Percentiles rank a stretch among this genome's conserved stretches.
phyloP scores from a whole-genome alignment of 2,888 invertebrate genomes.

The Hydropsyche betteni region DNA sequence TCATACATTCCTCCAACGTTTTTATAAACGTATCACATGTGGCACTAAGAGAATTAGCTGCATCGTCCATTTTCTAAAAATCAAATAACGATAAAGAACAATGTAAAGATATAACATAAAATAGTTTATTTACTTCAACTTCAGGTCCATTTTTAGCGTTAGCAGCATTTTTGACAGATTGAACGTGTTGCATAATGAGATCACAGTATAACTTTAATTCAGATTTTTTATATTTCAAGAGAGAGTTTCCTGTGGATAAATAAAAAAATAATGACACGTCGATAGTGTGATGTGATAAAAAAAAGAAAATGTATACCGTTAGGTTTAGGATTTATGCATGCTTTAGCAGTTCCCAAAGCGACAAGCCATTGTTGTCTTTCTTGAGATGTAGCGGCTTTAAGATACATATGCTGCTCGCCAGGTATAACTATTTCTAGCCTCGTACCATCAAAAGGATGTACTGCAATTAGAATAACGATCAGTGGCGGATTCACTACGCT shows the following conservation, averaged over 20 bases:
- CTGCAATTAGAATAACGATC: conserved; percentile 59
- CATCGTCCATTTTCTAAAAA: conserved; percentile 75
- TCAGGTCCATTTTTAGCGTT: conserved; percentile 68
- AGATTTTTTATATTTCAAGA: conserved; percentile 75
- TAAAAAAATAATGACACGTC: too few species aligned
- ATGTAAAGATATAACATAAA: too few species aligned
- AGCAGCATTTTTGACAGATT: conserved; percentile 75
- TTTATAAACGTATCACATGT: conserved; percentile 87
- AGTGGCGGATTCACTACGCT: too few species aligned
- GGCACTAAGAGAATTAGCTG: conserved; percentile 75
- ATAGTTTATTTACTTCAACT: conserved; percentile 61
- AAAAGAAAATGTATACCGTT: conserved; percentile 52
- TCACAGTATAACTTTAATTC: conserved; percentile 83
- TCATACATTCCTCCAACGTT: conserved; percentile 83
- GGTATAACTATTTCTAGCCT: conserved; percentile 82
- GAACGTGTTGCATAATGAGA: conserved; percentile 84
- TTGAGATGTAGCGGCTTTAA: conserved; percentile 78
- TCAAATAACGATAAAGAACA: conserved; percentile 25
- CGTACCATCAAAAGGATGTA: conserved; percentile 75
- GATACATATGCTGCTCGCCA: conserved; percentile 83
- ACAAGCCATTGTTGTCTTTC: conserved; percentile 85
- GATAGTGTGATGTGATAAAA: too few species aligned
- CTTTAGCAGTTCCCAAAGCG: conserved; percentile 81
- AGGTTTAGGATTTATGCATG: conserved; percentile 65
- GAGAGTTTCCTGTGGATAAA: conserved; percentile 49